Conservation (phyloP, 2,797 vertebrate genomes). For the Heteromormyrus szaboi region DNA sequence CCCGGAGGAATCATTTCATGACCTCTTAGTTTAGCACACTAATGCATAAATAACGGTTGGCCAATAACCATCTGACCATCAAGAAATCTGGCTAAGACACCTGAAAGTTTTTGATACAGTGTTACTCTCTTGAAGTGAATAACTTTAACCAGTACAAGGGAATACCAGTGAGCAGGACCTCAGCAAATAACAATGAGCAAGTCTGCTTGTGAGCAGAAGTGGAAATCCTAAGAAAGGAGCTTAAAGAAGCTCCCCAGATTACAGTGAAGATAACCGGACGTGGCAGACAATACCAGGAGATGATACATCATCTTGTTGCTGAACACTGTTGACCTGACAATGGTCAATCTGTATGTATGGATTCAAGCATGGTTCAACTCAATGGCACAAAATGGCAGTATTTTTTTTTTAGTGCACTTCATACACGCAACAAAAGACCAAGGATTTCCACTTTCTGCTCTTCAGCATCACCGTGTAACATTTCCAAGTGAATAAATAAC, state of each 20-base stretch:
- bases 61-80: not conserved
- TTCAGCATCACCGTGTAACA: slow-evolving; percentile 2
- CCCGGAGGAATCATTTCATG: slow-evolving; percentile 18
- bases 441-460: not conserved
- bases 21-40: slow-evolving; percentile 9
- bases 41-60: not conserved
- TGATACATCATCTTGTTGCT: not conserved
- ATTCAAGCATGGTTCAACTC: not conserved
- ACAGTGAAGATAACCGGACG: not conserved
- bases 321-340: not conserved
- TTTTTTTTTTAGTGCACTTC: not conserved
- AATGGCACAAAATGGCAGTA: slow-evolving; percentile 15
- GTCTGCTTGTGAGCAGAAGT: slow-evolving; percentile 21
- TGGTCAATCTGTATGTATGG: not conserved
- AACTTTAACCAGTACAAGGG: slow-evolving; percentile 11
- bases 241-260: slow-evolving; percentile 41
- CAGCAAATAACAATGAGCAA: slow-evolving; percentile 61
- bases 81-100: not conserved
- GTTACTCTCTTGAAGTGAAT: not conserved
- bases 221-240: slow-evolving; percentile 32
- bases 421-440: not conserved
- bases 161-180: slow-evolving; percentile 40
- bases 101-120: not conserved
- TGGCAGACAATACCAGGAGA: not conserved
- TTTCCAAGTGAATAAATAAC: slow-evolving; percentile 17